Evolutionary conservation across 2,797 vertebrate genomes (phyloP).

Genomic region (Ctenosaura bakeri): DNA sequence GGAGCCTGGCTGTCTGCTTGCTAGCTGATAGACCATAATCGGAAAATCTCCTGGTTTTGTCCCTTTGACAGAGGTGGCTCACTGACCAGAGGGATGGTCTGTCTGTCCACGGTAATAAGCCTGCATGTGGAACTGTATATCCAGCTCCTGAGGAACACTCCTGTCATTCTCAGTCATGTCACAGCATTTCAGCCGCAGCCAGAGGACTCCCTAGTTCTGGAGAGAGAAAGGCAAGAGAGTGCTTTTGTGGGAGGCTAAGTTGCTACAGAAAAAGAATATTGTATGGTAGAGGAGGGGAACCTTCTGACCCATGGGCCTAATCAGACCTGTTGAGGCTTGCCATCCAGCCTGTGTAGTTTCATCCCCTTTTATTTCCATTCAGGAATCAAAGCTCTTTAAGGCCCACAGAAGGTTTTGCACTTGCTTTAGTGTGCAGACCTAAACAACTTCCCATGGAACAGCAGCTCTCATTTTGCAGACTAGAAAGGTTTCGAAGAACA

Average conservation of each 20-base stretch:
- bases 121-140: slow-evolving; percentile 41
- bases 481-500: neutral
- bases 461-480: neutral
- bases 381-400: too few relatives aligned
- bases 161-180: neutral
- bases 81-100: neutral
- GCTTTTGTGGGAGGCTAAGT: neutral
- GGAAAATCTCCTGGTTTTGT: slow-evolving; percentile 57
- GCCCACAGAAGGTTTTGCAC: neutral
- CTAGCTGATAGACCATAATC: slow-evolving; percentile 50
- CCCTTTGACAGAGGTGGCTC: neutral
- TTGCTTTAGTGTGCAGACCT: neutral
- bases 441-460: neutral
- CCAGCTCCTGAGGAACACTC: slow-evolving; percentile 48
- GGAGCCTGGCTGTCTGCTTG: slow-evolving; percentile 32
- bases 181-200: neutral
- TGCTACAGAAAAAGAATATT: neutral
- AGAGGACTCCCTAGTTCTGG: neutral
- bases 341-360: too few relatives aligned
- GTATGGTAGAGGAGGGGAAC: neutral
- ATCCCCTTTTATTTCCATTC: too few relatives aligned
- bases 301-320: neutral
- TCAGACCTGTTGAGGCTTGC: neutral
- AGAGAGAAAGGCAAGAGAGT: neutral
- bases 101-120: neutral